Conservation (phyloP, 2,888 invertebrate species). For the Latrodectus elegans region DNA sequence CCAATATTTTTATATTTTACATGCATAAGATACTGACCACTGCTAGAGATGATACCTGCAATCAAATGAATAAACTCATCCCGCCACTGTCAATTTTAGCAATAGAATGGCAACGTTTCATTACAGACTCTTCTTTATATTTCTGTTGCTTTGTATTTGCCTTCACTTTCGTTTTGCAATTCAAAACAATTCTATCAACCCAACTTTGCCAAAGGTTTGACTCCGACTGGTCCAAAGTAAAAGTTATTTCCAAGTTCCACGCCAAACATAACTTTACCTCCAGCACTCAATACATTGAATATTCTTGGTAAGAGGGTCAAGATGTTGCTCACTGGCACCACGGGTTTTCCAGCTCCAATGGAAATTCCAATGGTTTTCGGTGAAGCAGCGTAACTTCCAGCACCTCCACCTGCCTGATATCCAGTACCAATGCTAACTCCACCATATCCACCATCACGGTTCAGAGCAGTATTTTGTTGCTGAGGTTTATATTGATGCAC, state of each 20-base stretch:
- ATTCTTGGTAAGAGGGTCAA: conserved; percentile 49
- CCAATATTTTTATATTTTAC: too few relatives aligned
- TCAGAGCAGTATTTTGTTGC: conserved; percentile 11
- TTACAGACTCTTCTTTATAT: too few relatives aligned
- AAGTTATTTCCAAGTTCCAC: conserved; percentile 65
- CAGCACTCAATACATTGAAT: conserved; percentile 46
- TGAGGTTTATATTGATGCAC: conserved; percentile 11
- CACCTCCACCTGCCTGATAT: background rate
- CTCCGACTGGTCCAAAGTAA: conserved; percentile 65
- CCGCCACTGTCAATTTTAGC: too few relatives aligned
- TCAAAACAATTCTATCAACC: background rate
- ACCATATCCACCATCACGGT: conserved; percentile 33
- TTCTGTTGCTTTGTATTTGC: too few relatives aligned
- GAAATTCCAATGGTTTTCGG: conserved; percentile 40
- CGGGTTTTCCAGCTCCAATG: conserved; percentile 38
- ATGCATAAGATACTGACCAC: too few relatives aligned
- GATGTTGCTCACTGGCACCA: conserved; percentile 28
- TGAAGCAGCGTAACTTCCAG: background rate
- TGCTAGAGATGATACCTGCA: too few relatives aligned
- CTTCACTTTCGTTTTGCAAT: too few relatives aligned
- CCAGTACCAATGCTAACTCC: background rate
- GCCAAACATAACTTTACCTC: conserved; percentile 65
- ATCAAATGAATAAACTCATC: too few relatives aligned
- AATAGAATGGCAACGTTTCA: too few relatives aligned
- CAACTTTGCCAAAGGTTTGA: conserved; percentile 38